These are phyloP conservation scores for Melopsittacus undulatus DNA, from an alignment of 2,797 vertebrate species.

Conservation along the genomic window DNA sequence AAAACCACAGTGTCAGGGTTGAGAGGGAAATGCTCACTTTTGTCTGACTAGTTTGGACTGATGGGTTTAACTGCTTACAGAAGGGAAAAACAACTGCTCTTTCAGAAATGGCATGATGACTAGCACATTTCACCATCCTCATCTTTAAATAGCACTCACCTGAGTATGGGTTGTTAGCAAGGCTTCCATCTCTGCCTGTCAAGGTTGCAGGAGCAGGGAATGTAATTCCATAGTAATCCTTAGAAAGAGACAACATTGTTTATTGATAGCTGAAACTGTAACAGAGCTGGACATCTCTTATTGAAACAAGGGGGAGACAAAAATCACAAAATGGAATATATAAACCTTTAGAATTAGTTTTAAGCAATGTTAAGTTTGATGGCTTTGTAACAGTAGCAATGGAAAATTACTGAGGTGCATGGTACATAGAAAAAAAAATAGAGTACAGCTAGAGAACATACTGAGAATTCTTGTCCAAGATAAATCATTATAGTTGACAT, in stretches of 20 bases:
- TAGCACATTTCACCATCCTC: background rate
- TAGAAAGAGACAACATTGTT: constrained; percentile 42
- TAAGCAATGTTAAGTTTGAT: no score
- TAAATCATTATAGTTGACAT: no score
- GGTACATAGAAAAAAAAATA: no score
- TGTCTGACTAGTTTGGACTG: background rate
- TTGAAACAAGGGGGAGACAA: no score
- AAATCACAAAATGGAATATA: no score
- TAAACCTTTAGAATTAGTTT: no score
- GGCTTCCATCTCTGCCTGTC: constrained; percentile 89
- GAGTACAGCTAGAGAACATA: no score
- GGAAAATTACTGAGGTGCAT: no score
- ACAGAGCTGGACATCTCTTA: background rate
- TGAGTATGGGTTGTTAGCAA: constrained; percentile 93
- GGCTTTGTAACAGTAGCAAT: no score
- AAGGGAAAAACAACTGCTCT: background rate
- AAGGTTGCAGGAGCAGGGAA: constrained; percentile 90
- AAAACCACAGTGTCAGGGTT: background rate
- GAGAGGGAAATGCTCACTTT: background rate
- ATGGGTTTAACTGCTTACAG: background rate
- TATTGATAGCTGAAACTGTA: background rate
- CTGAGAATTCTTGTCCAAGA: no score
- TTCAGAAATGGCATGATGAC: background rate
- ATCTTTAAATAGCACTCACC: constrained; percentile 74
- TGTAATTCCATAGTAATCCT: constrained; percentile 98